Base-by-base conservation (phyloP, 2,113 vertebrate species). In the Pardalotus punctatus region DNA sequence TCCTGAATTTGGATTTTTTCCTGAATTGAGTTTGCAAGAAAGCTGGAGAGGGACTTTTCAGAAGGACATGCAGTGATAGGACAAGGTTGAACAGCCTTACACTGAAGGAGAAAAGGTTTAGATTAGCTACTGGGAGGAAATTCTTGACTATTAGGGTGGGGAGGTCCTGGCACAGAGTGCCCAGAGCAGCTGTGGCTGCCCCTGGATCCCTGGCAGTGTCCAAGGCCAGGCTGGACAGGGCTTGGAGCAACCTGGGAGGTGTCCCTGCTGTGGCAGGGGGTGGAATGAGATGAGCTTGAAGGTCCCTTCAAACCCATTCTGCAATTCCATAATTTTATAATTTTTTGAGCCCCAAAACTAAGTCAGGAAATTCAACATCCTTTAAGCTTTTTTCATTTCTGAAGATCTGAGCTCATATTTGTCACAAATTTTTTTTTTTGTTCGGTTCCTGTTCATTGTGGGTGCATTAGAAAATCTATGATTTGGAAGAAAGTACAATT, bases 111-210 rank as follows among this genome's bases (percentile, higher is more conserved):
- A 8, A 33, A 62, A 62, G 56, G 22, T 56, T 83, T 83, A n/a
- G 35, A 7, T 77, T 28, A 16, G 15, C 23, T 35, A 24, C 48
- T 11, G 13, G 35, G 48, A 69, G 11, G 31, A 50, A 83, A 70
- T 56, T 56, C 4, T 4, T 42, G 3, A 0, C 48, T 42, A 11
- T 2, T 20, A 77, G 9, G 31, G 18, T 42, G 18, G 2, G 7
- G 0, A 48, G 33, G 7, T 9, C 15, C 53, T 60, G 45, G 53
- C 47, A 47, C 20, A 47, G 14, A 35, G 22, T 47, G 20, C 22
- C 25, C 58, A 76, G 70, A 69, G 70, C 2, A 38, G n/a, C 25
- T 77, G 48, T 6, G 71, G 56, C 35, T 35, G 31, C 19, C 42
- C 47, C 70, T 66, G 35, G 20, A 69, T 54, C 47, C 47, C 47